These are phyloP conservation scores for Acrobasis repandana DNA, from an alignment of 2,888 invertebrate species.

Conservation along the genomic window DNA sequence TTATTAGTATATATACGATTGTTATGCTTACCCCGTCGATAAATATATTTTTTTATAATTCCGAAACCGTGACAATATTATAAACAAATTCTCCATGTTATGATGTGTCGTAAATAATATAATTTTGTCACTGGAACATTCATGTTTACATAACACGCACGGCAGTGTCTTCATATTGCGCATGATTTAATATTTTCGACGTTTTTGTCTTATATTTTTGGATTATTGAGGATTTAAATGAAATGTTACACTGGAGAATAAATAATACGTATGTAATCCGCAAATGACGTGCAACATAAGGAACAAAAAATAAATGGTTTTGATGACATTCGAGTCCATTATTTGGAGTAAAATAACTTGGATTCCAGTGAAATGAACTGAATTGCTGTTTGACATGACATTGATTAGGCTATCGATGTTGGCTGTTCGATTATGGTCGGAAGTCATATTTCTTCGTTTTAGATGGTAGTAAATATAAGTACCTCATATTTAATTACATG, in stretches of 20 bases:
- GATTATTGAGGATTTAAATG: slow-evolving; percentile 34
- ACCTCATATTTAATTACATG: too few relatives aligned
- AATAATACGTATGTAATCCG: slow-evolving; percentile 13
- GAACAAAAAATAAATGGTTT: slow-evolving; percentile 2
- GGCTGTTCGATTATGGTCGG: background rate
- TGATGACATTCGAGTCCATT: background rate
- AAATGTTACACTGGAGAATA: slow-evolving; percentile 8
- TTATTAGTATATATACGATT: slow-evolving; percentile 77
- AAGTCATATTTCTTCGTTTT: background rate
- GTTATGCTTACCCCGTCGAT: slow-evolving; percentile 61
- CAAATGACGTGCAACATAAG: slow-evolving; percentile 16
- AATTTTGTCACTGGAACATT: slow-evolving; percentile 57
- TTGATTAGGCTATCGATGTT: background rate
- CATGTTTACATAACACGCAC: slow-evolving; percentile 56
- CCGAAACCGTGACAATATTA: slow-evolving; percentile 56
- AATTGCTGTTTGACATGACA: slow-evolving; percentile 1
- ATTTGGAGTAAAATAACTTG: background rate
- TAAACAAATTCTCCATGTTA: slow-evolving; percentile 58
- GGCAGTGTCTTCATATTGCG: slow-evolving; percentile 42
- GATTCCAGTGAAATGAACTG: too few relatives aligned
- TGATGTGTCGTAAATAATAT: slow-evolving; percentile 50
- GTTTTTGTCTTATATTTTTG: slow-evolving; percentile 40
- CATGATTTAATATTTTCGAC: slow-evolving; percentile 37
- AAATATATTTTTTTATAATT: slow-evolving; percentile 68
- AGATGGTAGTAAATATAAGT: background rate